Base-by-base conservation (phyloP, 1,140 invertebrate genomes). In the Lordiphosa clarofinis region DNA sequence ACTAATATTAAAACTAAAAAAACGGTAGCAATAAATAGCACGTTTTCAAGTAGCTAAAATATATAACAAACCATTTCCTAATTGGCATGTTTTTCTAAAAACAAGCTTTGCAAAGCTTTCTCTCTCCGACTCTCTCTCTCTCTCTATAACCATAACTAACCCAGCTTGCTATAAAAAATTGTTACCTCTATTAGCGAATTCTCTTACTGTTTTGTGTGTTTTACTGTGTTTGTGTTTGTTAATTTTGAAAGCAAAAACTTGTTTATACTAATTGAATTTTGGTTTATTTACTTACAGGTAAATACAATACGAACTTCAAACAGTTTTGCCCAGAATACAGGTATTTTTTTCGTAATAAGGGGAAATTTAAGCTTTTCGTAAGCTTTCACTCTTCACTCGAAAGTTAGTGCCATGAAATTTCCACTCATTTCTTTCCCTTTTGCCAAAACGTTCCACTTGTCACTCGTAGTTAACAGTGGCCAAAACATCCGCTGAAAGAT, bases 71-170 rank as follows among this genome's bases (percentile, higher is more conserved):
- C 37, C 28, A 33, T 38, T 36, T 43, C 24, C 36, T 52, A 47
- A 79, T 81, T 71, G 76, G 75, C 75, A 81, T 81, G 75, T 75
- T 82, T 78, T 52, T 43, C 35, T 52, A 52, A 61, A 15, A 15
- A 46, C 43, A 37, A 76, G 73, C 62, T 75, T 50, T 44, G 7
- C 10, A 62, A 49, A 73, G 74, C 73, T 54, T n/a, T 24, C 8
- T 47, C 21, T 13, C 52, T 48, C 12, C 1, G 19, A 19, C 19
- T 28, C 24, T 56, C 3, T 55, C 3, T 33, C 4, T 52, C 9
- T 61, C 19, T 55, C 13, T 59, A 33, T 58, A 13, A 43, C 1
- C 52, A 15, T 37, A 58, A 56, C 60, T 71, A 54, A 61, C 35
- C 35, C 40, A 48, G 46, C 39, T 71, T 71, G 56, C 56, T 48